Conservation (phyloP, 2,113 vertebrate genomes). For the Megatriorchis doriae region DNA sequence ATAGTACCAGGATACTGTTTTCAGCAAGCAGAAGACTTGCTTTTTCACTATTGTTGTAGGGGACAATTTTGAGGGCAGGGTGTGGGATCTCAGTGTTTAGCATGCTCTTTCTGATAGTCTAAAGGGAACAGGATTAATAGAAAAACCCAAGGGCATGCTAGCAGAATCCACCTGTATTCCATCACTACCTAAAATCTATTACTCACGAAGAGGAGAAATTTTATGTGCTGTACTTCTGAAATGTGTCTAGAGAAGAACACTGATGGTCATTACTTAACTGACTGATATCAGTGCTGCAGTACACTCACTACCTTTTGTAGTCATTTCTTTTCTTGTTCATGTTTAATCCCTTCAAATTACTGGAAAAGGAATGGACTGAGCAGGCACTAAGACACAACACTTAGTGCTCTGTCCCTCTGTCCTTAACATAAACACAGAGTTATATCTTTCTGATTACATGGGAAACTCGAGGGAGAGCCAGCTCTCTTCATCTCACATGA, state of each 20-base stretch:
- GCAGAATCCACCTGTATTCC: background rate
- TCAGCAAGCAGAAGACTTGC: background rate
- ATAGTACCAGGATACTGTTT: background rate
- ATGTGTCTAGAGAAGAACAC: background rate
- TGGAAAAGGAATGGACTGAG: background rate
- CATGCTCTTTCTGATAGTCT: background rate
- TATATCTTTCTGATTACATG: background rate
- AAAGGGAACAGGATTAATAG: background rate
- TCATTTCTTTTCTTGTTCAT: background rate
- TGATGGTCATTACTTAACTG: accelerated
- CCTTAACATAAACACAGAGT: background rate
- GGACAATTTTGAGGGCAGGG: background rate
- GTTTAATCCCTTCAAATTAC: background rate
- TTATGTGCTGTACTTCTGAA: background rate
- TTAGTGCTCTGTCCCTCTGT: background rate
- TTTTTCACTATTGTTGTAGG: background rate
- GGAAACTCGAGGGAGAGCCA: background rate
- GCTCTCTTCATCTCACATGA: background rate
- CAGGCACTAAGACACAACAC: background rate
- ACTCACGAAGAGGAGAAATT: background rate
- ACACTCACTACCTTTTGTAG: background rate
- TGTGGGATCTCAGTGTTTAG: background rate
- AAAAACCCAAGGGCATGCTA: conserved; percentile 14
- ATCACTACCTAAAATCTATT: background rate
- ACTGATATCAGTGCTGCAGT: background rate